Conservation (phyloP, 2,113 vertebrate species). For the Murina feae region DNA sequence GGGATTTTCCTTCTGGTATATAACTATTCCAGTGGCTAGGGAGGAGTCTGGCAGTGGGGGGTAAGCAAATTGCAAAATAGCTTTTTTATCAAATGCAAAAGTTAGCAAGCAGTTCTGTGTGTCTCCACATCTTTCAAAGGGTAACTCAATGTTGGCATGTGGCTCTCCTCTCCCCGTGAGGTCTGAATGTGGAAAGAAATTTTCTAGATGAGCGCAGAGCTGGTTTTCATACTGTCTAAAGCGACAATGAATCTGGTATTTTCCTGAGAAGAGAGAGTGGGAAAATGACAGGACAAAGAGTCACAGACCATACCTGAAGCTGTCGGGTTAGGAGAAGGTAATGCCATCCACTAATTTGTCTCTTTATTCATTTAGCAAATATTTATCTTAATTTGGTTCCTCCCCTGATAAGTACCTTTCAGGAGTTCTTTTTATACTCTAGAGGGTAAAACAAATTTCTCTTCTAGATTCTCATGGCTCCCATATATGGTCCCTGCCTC, state of each 20-base stretch:
- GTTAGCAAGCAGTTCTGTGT: neutral
- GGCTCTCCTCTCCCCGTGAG: neutral
- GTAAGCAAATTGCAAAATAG: neutral
- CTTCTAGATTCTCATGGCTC: neutral
- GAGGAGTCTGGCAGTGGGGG: neutral
- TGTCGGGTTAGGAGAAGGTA: neutral
- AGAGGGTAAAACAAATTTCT: neutral
- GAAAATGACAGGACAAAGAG: no score
- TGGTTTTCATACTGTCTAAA: neutral
- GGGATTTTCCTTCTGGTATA: neutral
- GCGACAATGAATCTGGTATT: neutral
- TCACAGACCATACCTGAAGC: fast-evolving
- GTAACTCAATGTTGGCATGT: neutral
- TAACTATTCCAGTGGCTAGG: neutral
- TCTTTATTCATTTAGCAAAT: neutral
- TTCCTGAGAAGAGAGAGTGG: neutral
- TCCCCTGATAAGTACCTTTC: neutral
- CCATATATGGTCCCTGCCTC: neutral
- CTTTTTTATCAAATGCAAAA: neutral
- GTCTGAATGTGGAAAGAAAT: neutral
- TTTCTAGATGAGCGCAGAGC: neutral
- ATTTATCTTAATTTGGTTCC: neutral
- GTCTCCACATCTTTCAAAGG: neutral
- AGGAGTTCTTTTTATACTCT: neutral
- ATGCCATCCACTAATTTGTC: neutral